phyloP scores from a whole-genome alignment of 2,797 vertebrate species.

The Lagorchestes hirsutus region DNA sequence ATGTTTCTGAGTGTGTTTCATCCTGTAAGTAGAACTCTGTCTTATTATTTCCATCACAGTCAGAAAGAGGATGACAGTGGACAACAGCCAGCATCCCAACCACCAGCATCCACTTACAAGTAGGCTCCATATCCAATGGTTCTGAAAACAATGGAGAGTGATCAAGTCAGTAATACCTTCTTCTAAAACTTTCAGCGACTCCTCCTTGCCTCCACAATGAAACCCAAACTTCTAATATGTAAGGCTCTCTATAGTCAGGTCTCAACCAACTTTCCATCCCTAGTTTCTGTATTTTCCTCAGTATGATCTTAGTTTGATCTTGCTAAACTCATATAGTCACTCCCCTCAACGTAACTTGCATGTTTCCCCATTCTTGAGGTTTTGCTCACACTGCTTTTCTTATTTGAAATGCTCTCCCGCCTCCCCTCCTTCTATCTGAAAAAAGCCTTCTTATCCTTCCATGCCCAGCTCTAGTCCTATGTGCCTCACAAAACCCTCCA shows the following conservation, averaged over 20 bases:
- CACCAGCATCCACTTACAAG: conserved; percentile 67
- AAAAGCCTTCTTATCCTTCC: not conserved
- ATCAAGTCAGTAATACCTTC: not conserved
- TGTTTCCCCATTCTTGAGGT: not conserved
- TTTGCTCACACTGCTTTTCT: not conserved
- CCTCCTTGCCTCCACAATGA: rapidly evolving
- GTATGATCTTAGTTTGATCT: not conserved
- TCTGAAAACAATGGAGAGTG: conserved; percentile 55
- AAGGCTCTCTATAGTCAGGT: not conserved
- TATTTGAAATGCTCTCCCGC: not conserved
- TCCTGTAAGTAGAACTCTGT: not conserved
- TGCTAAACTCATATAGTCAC: not conserved
- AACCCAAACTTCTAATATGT: not conserved
- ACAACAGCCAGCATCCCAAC: conserved; percentile 48
- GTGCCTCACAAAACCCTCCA: not conserved
- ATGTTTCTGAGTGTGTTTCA: not conserved
- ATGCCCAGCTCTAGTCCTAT: not conserved
- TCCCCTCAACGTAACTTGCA: not conserved
- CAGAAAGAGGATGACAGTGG: conserved; percentile 35
- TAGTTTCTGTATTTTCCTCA: not conserved
- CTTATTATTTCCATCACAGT: conserved; percentile 58
- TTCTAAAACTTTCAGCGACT: rapidly evolving
- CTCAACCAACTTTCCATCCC: not conserved
- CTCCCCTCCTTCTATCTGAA: not conserved
- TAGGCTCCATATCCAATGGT: conserved; percentile 50